These are phyloP conservation scores for Toxotes lorentzi DNA, from an alignment of 2,797 vertebrate genomes.

Conservation along the genomic window DNA sequence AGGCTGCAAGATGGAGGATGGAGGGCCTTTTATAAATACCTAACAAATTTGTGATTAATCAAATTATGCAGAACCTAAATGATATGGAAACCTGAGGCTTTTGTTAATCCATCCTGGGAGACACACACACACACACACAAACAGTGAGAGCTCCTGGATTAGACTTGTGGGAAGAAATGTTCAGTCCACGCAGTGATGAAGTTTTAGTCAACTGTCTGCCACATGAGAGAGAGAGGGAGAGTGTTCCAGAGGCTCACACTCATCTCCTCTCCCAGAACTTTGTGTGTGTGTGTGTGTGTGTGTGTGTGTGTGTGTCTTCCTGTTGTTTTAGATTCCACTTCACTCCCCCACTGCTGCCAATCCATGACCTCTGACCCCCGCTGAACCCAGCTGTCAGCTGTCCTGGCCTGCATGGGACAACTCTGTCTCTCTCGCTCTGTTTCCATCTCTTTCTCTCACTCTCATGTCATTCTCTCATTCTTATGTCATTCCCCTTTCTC, in stretches of 20 bases:
- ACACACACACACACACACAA: slow-evolving; percentile 22
- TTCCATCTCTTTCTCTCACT: neutral
- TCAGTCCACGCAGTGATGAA: slow-evolving; percentile 38
- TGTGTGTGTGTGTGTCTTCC: slow-evolving; percentile 72
- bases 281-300: slow-evolving; percentile 27
- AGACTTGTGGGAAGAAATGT: slow-evolving; percentile 26
- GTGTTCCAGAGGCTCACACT: slow-evolving; percentile 49
- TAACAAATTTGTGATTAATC: neutral
- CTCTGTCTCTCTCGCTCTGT: slow-evolving; percentile 58
- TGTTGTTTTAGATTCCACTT: slow-evolving; percentile 83
- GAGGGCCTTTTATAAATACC: neutral
- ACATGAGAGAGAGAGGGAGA: slow-evolving; percentile 34
- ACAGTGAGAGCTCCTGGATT: slow-evolving; percentile 10
- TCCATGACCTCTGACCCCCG: slow-evolving; percentile 79
- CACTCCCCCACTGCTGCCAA: slow-evolving; percentile 79
- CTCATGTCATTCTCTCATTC: no score
- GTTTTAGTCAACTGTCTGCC: slow-evolving; percentile 50
- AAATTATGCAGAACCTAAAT: neutral
- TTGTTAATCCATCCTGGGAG: neutral
- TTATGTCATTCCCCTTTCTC: neutral
- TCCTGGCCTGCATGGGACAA: slow-evolving; percentile 74
- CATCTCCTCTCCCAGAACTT: slow-evolving; percentile 37
- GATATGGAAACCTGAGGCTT: no score
- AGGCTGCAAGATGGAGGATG: no score
- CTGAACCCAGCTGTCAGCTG: slow-evolving; percentile 88